Evolutionary conservation across 2,113 vertebrate genomes (phyloP).

Genomic region (Phylloscopus whistleri): DNA sequence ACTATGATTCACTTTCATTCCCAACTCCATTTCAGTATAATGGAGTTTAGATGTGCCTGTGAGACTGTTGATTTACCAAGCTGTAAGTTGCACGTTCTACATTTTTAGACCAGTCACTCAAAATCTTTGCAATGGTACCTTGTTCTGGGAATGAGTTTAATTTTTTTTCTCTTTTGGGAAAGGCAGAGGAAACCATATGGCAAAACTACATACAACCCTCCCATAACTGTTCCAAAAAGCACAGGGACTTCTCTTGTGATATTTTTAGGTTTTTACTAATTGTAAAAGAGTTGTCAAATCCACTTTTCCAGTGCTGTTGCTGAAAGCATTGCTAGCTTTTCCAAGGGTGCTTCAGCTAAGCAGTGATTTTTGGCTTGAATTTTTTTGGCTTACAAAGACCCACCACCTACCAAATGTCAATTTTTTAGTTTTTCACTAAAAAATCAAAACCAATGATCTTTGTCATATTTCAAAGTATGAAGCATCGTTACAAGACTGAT

Average conservation of each 20-base stretch:
- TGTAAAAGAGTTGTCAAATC: conserved; percentile 1
- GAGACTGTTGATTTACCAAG: conserved; percentile 5
- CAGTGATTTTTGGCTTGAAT: background rate
- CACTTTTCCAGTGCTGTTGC: background rate
- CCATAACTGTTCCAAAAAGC: background rate
- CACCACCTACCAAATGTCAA: background rate
- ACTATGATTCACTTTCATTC: background rate
- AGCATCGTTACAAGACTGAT: background rate
- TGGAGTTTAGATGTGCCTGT: background rate
- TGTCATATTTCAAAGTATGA: background rate
- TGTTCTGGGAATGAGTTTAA: background rate
- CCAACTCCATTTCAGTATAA: background rate
- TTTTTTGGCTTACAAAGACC: background rate
- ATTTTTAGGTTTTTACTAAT: background rate
- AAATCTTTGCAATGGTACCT: background rate
- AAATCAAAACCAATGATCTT: background rate
- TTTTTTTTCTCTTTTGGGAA: background rate
- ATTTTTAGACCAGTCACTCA: background rate
- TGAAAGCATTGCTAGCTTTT: background rate
- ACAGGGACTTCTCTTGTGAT: background rate
- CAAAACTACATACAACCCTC: background rate
- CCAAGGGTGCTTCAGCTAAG: background rate
- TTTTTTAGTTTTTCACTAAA: background rate
- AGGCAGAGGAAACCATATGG: conserved; percentile 16
- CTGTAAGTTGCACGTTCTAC: background rate